Conservation (phyloP, 2,888 invertebrate species). For the Anodontia alba region DNA sequence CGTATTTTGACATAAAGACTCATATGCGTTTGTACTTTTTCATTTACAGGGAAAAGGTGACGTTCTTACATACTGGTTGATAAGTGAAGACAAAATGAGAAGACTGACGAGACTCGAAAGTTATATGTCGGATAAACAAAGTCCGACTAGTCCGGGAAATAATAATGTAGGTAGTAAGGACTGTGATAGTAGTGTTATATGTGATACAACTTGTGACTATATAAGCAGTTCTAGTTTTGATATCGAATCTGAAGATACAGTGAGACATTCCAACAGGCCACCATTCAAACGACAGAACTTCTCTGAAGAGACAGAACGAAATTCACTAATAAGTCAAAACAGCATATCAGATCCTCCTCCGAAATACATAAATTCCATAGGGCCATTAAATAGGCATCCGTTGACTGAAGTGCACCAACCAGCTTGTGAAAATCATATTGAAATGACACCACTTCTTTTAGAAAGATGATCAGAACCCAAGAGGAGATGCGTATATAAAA, state of each 20-base stretch:
- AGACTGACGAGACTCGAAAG: slow-evolving; percentile 66
- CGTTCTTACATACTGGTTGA: slow-evolving; percentile 83
- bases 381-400: background rate
- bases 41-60: slow-evolving; percentile 83
- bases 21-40: no score
- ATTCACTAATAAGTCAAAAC: background rate
- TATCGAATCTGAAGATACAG: background rate
- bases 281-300: background rate
- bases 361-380: background rate
- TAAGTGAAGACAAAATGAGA: slow-evolving; percentile 77
- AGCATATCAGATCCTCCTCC: background rate
- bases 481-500: no score
- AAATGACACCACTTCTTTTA: slow-evolving; percentile 28
- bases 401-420: background rate
- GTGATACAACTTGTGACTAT: slow-evolving; percentile 6
- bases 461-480: background rate
- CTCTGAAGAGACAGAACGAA: background rate
- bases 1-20: no score
- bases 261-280: background rate
- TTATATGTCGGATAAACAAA: slow-evolving; percentile 6
- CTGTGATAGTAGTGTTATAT: background rate
- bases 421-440: slow-evolving; percentile 20
- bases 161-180: slow-evolving; percentile 1
- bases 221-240: background rate
- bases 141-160: slow-evolving; percentile 1